phyloP scores from a whole-genome alignment of 2,113 vertebrate species.

The Bubo bubo region DNA sequence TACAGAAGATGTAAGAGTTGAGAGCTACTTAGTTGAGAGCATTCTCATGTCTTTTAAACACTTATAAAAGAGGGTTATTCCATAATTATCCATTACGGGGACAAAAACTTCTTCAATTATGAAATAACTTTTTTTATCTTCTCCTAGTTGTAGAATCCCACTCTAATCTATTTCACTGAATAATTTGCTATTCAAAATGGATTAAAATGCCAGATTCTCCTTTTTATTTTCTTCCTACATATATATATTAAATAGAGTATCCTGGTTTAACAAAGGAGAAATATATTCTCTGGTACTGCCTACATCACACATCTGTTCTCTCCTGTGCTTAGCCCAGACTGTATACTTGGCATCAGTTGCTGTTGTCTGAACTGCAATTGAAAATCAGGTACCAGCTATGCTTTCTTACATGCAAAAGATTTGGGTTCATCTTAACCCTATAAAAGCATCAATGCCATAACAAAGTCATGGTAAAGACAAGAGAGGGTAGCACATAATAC shows the following conservation, averaged over 20 bases:
- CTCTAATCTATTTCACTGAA: not conserved
- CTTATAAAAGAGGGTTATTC: constrained; percentile 21
- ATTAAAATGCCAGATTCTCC: not conserved
- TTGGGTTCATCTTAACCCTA: not conserved
- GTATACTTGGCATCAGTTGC: not conserved
- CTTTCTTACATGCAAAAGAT: not conserved
- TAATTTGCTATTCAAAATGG: constrained; percentile 24
- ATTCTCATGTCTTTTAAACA: constrained; percentile 44
- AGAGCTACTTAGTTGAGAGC: constrained; percentile 27
- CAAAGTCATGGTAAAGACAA: not conserved
- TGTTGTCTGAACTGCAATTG: not conserved
- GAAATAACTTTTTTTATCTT: not conserved
- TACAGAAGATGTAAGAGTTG: constrained; percentile 11
- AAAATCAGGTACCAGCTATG: not conserved
- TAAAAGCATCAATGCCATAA: not conserved
- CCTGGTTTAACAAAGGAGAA: not conserved
- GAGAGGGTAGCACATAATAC: not conserved
- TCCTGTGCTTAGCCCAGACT: not conserved
- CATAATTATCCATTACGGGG: not conserved
- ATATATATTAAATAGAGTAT: not conserved
- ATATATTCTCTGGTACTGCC: not conserved
- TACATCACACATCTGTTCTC: not conserved
- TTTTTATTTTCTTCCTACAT: not conserved
- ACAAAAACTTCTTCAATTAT: constrained; percentile 30
- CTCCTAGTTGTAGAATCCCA: not conserved